Evolutionary conservation across 2,888 invertebrate genomes (phyloP), one percentile per base, ranked within the genome.

Genomic region (Kryphioiulus occultus): DNA sequence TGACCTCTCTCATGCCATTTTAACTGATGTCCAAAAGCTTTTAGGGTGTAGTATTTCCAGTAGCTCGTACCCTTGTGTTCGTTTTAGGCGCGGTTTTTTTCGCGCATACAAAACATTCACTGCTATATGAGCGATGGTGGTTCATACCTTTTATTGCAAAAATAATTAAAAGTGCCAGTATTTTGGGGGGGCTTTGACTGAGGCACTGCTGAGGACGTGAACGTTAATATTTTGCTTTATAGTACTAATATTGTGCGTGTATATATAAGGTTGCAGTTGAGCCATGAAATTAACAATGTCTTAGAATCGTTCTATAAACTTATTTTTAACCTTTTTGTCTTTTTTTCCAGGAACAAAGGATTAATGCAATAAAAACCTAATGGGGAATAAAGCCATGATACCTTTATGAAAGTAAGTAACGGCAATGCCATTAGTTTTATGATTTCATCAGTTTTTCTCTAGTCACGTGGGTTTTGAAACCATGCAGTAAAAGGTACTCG

Each of bases 361-460:
- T 59, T 59, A 59, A 59, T 59, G 53, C 53, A 59, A 59, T 59
- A 59, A 19, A 47, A 2, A 19, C 53, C 7, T n/a, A 59, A 59
- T 59, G 53, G 53, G 53, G 53, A 59, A 59, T 59, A 59, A 59
- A 59, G 53, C n/a, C 53, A 59, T 59, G 53, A 59, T 59, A 59
- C 53, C n/a, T 59, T 59, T 59, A 59, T 59, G 53, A 59, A 59
- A 59, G 53, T 59, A 59, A 59, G 53, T 59, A 59, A 59, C n/a
- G 7, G n/a, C n/a, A n/a, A 35, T 7, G 7, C 7, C 35, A 35
- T 35, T 35, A 35, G 7, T 35, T 35, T 44, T 7, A 44, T 15
- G 44, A 3, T 44, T 44, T 44, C 44, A 35, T 35, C 35, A 4
- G 35, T 10, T 59, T 59, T 59, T 0, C 53, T 59, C 53, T n/a